A percentile compares a stretch with the other conserved stretches of the same genome.
Conservation (phyloP, 2,888 invertebrate species). For the Idaea biselata region DNA sequence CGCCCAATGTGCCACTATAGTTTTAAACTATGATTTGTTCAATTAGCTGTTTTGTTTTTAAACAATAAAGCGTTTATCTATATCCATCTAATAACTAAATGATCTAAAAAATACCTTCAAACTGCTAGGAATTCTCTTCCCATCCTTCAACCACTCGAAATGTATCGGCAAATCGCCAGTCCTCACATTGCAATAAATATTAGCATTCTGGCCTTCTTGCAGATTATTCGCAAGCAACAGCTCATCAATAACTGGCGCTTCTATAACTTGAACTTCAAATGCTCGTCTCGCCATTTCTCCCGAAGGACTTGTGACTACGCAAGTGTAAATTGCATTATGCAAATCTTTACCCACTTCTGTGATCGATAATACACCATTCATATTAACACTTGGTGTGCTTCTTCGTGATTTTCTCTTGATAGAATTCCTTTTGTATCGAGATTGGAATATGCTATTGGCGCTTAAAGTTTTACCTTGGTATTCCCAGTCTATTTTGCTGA, state of each 20-base stretch:
- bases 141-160: constrained; percentile 86
- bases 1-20: not conserved
- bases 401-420: constrained; percentile 49
- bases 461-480: constrained; percentile 61
- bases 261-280: constrained; percentile 85
- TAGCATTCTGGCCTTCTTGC: constrained; percentile 90
- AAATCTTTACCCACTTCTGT: constrained; percentile 82
- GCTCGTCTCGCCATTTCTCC: constrained; percentile 79
- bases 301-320: constrained; percentile 87
- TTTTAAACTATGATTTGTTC: not conserved
- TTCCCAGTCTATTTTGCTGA: constrained; percentile 77
- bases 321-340: constrained; percentile 89
- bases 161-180: constrained; percentile 86
- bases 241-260: constrained; percentile 90
- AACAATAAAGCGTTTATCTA: too few species aligned
- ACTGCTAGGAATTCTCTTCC: constrained; percentile 80
- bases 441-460: constrained; percentile 61
- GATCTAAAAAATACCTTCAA: constrained; percentile 76
- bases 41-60: too few species aligned
- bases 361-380: constrained; percentile 81
- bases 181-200: constrained; percentile 90
- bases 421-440: constrained; percentile 55
- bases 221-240: constrained; percentile 89
- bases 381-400: constrained; percentile 57
- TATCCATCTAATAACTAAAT: too few species aligned